Percentiles rank a stretch among this genome's conserved stretches.
These are phyloP conservation scores for Metacarcinus magister DNA, from an alignment of 2,888 invertebrate genomes.

Conservation along the genomic window DNA sequence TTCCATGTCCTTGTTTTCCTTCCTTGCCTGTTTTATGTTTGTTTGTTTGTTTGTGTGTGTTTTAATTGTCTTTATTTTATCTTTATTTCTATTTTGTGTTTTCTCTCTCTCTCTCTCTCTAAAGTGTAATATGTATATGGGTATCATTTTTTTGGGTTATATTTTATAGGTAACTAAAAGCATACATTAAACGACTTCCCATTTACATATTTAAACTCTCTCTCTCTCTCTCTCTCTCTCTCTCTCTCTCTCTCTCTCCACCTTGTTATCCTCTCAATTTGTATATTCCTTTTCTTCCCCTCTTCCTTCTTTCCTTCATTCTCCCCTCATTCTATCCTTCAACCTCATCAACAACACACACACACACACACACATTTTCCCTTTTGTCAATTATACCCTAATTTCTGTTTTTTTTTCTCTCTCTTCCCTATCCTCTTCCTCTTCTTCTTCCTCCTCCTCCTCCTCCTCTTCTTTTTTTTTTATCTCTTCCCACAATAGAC, in stretches of 20 bases:
- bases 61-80: not conserved
- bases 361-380: slow-evolving; percentile 1
- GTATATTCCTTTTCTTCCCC: not conserved
- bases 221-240: slow-evolving; percentile 26
- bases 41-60: not conserved
- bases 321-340: not conserved
- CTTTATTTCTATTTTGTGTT: not conserved
- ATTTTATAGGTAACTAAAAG: not conserved
- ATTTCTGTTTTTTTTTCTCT: not conserved
- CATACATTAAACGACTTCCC: not conserved
- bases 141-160: not conserved
- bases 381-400: not conserved
- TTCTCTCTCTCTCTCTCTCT: not conserved
- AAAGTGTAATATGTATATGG: not conserved
- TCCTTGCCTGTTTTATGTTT: too few relatives aligned
- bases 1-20: too few relatives aligned
- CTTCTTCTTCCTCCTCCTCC: not conserved
- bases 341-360: not conserved
- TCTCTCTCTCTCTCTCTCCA: slow-evolving; percentile 15
- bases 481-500: too few relatives aligned
- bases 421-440: not conserved
- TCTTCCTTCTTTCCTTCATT: not conserved
- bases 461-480: not conserved
- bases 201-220: not conserved
- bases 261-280: not conserved